phyloP scores from a whole-genome alignment of 2,888 invertebrate genomes.

The Dryococelus australis region DNA sequence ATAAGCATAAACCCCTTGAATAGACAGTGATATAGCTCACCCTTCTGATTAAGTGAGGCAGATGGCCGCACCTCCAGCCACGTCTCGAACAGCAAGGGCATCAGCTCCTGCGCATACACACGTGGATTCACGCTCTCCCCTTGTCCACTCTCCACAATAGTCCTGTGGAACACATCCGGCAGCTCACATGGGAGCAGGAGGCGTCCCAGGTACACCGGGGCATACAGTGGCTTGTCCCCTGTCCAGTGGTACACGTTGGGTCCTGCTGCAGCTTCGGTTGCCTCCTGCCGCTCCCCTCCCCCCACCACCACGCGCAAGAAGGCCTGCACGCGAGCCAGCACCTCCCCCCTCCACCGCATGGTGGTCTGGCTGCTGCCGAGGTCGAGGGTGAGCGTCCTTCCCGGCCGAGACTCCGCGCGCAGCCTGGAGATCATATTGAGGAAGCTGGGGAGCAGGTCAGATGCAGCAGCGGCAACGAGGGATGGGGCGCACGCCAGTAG shows the following conservation, averaged over 20 bases:
- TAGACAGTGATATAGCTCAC: background rate
- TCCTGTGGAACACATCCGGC: constrained; percentile 22
- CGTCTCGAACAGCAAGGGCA: constrained; percentile 82
- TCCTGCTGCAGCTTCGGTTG: background rate
- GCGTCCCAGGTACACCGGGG: background rate
- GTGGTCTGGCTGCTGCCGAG: constrained; percentile 76
- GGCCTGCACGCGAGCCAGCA: constrained; percentile 70
- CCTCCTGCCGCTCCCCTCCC: constrained; percentile 47
- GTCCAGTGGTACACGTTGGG: constrained; percentile 30
- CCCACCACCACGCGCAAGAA: constrained; percentile 62
- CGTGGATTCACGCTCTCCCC: constrained; percentile 50
- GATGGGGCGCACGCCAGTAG: constrained; percentile 72
- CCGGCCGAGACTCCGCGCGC: constrained; percentile 69
- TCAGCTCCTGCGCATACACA: constrained; percentile 68
- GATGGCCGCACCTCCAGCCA: constrained; percentile 75
- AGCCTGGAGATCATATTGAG: constrained; percentile 84
- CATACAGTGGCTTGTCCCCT: constrained; percentile 35
- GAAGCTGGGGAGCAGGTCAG: constrained; percentile 79
- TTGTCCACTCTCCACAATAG: constrained; percentile 47
- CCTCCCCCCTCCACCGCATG: constrained; percentile 76
- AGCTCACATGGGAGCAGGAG: constrained; percentile 27
- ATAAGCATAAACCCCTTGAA: too few species aligned
- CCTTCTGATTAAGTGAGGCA: background rate
- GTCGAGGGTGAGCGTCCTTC: constrained; percentile 72
- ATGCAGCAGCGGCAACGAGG: constrained; percentile 71